These are phyloP conservation scores for Meloidogyne exigua DNA, from an alignment of 1,140 invertebrate species.

Conservation along the genomic window DNA sequence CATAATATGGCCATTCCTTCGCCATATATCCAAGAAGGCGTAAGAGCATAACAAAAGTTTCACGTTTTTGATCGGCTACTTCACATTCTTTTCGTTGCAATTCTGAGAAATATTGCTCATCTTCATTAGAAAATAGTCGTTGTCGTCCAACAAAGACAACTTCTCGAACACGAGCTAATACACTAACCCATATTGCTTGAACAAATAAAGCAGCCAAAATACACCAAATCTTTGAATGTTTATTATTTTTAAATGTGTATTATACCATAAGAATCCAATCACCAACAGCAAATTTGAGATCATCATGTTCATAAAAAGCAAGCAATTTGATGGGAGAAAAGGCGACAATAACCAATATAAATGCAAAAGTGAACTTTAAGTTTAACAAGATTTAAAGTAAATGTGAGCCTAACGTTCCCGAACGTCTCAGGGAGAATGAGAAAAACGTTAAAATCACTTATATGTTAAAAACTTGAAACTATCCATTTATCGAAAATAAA, in stretches of 20 bases:
- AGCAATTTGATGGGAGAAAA: slow-evolving; percentile 62
- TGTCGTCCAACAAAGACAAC: slow-evolving; percentile 15
- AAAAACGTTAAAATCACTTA: no score
- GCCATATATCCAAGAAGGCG: slow-evolving; percentile 49
- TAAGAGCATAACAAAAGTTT: slow-evolving; percentile 49
- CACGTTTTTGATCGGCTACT: slow-evolving; percentile 45
- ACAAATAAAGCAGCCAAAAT: slow-evolving; percentile 56
- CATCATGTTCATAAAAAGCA: slow-evolving; percentile 58
- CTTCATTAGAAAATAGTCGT: slow-evolving; percentile 24
- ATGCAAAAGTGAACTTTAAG: slow-evolving; percentile 47
- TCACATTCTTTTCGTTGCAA: slow-evolving; percentile 43
- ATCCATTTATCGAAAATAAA: no score
- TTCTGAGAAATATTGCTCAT: slow-evolving; percentile 46
- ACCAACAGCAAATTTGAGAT: slow-evolving; percentile 52
- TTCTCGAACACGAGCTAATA: slow-evolving; percentile 56
- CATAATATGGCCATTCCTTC: slow-evolving; percentile 49
- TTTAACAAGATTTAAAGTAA: background rate
- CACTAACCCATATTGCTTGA: slow-evolving; percentile 58
- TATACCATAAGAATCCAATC: slow-evolving; percentile 56
- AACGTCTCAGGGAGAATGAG: no score
- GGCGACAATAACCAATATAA: slow-evolving; percentile 46
- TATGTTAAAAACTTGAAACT: no score
- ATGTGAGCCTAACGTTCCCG: no score
- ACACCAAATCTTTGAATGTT: slow-evolving; percentile 44
- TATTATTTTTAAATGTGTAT: background rate